phyloP scores from a whole-genome alignment of 2,888 invertebrate genomes.

The Cryptus viduatorius region DNA sequence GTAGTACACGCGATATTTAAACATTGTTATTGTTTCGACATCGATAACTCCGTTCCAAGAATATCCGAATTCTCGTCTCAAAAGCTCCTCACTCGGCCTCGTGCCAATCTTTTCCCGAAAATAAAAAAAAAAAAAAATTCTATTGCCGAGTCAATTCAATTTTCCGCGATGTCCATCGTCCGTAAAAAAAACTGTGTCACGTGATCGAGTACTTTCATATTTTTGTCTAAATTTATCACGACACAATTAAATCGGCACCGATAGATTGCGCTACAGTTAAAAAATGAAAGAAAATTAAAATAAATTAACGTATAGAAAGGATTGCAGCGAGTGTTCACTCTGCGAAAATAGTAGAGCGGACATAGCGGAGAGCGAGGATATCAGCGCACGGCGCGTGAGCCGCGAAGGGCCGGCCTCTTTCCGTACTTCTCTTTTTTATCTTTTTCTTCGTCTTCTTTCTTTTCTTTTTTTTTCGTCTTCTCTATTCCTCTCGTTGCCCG shows the following conservation, averaged over 20 bases:
- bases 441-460: slow-evolving; percentile 22
- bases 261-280: not conserved
- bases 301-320: not conserved
- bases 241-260: not conserved
- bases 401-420: slow-evolving; percentile 67
- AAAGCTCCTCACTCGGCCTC: slow-evolving; percentile 8
- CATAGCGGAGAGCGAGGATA: slow-evolving; percentile 39
- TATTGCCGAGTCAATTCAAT: not conserved
- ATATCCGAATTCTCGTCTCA: slow-evolving; percentile 29
- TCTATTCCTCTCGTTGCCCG: slow-evolving; percentile 48
- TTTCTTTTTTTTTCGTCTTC: slow-evolving; percentile 13
- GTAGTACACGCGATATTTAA: slow-evolving; percentile 6
- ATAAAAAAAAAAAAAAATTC: not conserved
- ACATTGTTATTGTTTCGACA: slow-evolving; percentile 4
- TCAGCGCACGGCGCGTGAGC: slow-evolving; percentile 64
- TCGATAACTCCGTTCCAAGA: slow-evolving; percentile 1
- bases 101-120: slow-evolving; percentile 10
- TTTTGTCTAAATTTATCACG: not conserved
- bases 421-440: slow-evolving; percentile 23
- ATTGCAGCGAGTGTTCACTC: not conserved
- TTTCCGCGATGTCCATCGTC: not conserved
- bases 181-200: not conserved
- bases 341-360: slow-evolving; percentile 53
- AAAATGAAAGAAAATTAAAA: slow-evolving; percentile 4
- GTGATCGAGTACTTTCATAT: not conserved